phyloP scores from a whole-genome alignment of 2,888 invertebrate species.

The Pollenia griseotomentosa region DNA sequence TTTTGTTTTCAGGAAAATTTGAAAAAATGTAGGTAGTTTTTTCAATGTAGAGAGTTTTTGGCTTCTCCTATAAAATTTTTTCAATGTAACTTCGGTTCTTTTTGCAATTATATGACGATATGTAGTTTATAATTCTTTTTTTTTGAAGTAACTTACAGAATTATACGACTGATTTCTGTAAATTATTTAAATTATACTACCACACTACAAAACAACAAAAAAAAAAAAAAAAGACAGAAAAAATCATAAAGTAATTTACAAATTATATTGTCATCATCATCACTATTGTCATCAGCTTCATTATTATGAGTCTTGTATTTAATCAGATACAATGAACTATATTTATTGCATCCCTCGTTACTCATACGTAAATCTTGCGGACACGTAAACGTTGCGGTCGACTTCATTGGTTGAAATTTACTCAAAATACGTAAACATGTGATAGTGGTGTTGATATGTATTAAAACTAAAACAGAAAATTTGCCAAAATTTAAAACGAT shows the following conservation, averaged over 20 bases:
- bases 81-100: too few relatives aligned
- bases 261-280: constrained; percentile 9
- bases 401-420: too few relatives aligned
- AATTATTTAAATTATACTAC: constrained; percentile 14
- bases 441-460: too few relatives aligned
- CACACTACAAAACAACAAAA: constrained; percentile 17
- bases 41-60: too few relatives aligned
- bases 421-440: too few relatives aligned
- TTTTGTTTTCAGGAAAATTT: too few relatives aligned
- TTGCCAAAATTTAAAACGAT: too few relatives aligned
- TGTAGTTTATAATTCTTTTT: not conserved
- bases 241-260: constrained; percentile 32
- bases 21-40: too few relatives aligned
- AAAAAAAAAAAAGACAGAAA: constrained; percentile 14
- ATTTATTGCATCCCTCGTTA: not conserved
- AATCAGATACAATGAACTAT: constrained; percentile 9
- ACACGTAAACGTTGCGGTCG: too few relatives aligned
- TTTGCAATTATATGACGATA: not conserved
- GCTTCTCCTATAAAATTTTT: too few relatives aligned
- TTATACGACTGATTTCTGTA: not conserved
- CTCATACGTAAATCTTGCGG: too few relatives aligned
- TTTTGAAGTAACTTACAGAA: constrained; percentile 46
- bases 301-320: constrained; percentile 39
- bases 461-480: too few relatives aligned
- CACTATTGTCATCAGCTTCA: not conserved